Base-by-base conservation (phyloP, 2,113 vertebrate genomes). In the Anoura caudifer region DNA sequence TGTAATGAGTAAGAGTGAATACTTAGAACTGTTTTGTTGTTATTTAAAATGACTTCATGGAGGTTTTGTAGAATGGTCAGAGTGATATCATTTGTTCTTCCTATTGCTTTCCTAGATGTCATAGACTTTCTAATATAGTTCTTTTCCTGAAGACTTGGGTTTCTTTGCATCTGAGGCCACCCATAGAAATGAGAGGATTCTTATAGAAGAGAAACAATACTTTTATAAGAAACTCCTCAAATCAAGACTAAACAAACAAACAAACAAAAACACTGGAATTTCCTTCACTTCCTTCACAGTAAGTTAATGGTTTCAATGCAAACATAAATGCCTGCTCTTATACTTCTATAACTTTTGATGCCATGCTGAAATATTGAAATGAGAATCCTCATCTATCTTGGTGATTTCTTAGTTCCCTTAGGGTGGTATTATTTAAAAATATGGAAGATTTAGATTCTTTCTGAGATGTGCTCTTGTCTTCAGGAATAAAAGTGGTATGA, bases 111-210 rank as follows among this genome's bases (percentile, higher is more conserved):
- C 61, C 12, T 36, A 65, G 28, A 33, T n/a, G 15, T 45, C 33
- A 12, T 5, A 15, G 13, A 69, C 13, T 87, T 47, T 90, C 36
- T 12, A 3, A 6, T 0, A 73, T 31, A 61, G 79, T 90, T 33
- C 45, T 81, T 97, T 96, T 6, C 17, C 5, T 45, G 2, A 61
- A 73, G 54, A 77, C 65, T 73, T 91, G 38, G 90, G 31, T 47
- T 92, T 28, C 14, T 95, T 41, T 83, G 45, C 63, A 94, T 59
- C 45, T 75, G 89, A 85, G 36, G 36, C 47, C 28, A 80, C 95
- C 22, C 8, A 94, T 65, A 79, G 61, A 94, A 97, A 77, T 69
- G 54, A 87, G 67, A 91, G 17, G 83, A 97, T 89, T 93, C 43
- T 3, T 93, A 36, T 38, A 52, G 33, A 56, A 94, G 38, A 80